Percentiles rank a stretch among this genome's conserved stretches.
phyloP scores from a whole-genome alignment of 1,140 invertebrate species.

The Babylonia areolata region DNA sequence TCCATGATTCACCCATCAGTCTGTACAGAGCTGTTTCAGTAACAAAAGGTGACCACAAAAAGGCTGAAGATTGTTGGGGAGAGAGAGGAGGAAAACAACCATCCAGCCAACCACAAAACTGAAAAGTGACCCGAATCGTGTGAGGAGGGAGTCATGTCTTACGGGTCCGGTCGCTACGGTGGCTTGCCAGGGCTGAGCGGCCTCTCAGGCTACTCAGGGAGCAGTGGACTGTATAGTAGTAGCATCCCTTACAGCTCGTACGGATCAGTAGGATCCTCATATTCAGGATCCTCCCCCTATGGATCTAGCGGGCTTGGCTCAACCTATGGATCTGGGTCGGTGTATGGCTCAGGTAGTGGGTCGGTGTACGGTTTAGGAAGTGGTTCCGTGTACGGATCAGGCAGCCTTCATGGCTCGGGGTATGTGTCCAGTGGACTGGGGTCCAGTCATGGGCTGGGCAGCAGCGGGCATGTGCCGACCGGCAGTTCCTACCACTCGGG shows the following conservation, averaged over 20 bases:
- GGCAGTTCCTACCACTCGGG: slow-evolving; percentile 12
- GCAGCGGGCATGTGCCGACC: no score
- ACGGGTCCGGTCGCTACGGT: slow-evolving; percentile 32
- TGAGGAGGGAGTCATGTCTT: slow-evolving; percentile 12
- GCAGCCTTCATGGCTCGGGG: background rate
- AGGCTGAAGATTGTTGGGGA: no score
- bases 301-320: background rate
- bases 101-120: background rate
- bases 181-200: slow-evolving; percentile 25
- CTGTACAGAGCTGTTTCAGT: no score
- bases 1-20: no score
- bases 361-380: no score
- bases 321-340: background rate
- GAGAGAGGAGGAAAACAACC: no score
- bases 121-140: background rate
- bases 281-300: background rate
- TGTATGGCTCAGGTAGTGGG: background rate
- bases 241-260: slow-evolving; percentile 17
- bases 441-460: background rate
- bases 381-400: background rate
- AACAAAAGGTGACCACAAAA: no score
- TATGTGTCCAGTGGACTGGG: background rate
- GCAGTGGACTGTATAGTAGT: slow-evolving; percentile 18
- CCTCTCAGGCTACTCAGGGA: background rate
- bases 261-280: background rate